Conservation (phyloP, 1,140 invertebrate species). For the Aethina tumida region DNA sequence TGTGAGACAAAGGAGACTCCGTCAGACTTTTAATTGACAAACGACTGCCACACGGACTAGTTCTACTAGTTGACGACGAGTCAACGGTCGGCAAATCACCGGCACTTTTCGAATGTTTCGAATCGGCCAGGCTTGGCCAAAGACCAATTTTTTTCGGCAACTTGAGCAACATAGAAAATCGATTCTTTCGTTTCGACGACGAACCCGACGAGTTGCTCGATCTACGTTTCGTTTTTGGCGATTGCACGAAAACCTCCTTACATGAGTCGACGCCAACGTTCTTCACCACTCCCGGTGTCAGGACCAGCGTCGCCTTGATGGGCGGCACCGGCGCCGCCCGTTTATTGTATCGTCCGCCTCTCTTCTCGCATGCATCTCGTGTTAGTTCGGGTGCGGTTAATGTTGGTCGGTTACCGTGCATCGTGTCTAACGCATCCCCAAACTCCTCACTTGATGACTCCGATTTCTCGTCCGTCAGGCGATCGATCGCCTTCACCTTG, state of each 20-base stretch:
- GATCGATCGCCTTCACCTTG: conserved; percentile 13
- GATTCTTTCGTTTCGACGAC: conserved; percentile 8
- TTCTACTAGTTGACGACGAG: conserved; percentile 3
- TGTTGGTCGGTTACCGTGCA: conserved; percentile 15
- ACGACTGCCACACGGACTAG: conserved; percentile 12
- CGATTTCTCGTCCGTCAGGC: conserved; percentile 13
- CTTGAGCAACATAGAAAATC: conserved; percentile 19
- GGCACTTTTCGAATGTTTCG: conserved; percentile 21
- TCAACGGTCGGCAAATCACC: conserved; percentile 11
- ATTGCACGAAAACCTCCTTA: conserved; percentile 26
- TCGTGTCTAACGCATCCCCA: conserved; percentile 23
- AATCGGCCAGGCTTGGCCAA: conserved; percentile 9
- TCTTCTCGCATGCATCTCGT: conserved; percentile 18
- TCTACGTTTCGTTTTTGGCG: conserved; percentile 27
- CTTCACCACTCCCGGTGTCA: conserved; percentile 32
- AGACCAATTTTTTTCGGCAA: conserved; percentile 21
- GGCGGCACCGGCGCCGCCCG: conserved; percentile 30
- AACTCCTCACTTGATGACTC: conserved; percentile 33
- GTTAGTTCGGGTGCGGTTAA: conserved; percentile 13
- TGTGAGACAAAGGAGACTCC: conserved; percentile 20
- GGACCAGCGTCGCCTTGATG: conserved; percentile 31
- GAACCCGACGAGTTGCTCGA: conserved; percentile 10
- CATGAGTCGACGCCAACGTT: conserved; percentile 13
- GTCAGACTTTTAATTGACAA: conserved; percentile 17
- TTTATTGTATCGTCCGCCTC: conserved; percentile 34